phyloP scores from a whole-genome alignment of 2,888 invertebrate genomes.

The Acholoe squamosa region DNA sequence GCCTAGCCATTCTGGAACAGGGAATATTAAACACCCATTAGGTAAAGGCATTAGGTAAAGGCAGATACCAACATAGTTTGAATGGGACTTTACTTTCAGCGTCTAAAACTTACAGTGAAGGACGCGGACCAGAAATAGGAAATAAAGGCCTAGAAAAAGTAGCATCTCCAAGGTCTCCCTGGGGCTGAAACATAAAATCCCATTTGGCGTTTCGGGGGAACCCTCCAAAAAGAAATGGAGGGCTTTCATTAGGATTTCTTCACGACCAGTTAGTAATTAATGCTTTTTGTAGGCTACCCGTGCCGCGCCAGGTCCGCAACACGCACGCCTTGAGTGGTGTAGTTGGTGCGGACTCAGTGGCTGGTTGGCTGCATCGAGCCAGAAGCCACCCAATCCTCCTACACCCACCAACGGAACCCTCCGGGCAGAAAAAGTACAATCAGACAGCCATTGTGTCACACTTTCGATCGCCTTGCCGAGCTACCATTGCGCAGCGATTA shows the following conservation, averaged over 20 bases:
- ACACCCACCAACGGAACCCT: too few species aligned
- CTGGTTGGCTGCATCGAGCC: not conserved
- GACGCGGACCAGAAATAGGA: not conserved
- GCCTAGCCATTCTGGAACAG: not conserved
- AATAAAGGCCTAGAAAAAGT: not conserved
- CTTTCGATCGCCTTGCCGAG: constrained; percentile 18
- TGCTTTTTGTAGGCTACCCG: not conserved
- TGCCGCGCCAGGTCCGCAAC: not conserved
- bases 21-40: not conserved
- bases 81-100: not conserved
- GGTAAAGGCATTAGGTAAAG: not conserved
- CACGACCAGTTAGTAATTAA: not conserved
- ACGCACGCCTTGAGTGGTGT: not conserved
- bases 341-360: not conserved
- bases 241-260: constrained; percentile 33
- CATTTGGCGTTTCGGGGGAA: not conserved
- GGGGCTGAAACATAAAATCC: not conserved
- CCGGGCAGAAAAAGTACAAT: not conserved
- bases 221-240: not conserved
- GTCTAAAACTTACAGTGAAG: not conserved
- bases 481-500: constrained; percentile 13
- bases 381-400: too few species aligned
- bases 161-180: not conserved
- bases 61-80: not conserved
- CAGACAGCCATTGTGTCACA: not conserved